Conservation (phyloP, 2,888 invertebrate species). For the Dicycla oo region DNA sequence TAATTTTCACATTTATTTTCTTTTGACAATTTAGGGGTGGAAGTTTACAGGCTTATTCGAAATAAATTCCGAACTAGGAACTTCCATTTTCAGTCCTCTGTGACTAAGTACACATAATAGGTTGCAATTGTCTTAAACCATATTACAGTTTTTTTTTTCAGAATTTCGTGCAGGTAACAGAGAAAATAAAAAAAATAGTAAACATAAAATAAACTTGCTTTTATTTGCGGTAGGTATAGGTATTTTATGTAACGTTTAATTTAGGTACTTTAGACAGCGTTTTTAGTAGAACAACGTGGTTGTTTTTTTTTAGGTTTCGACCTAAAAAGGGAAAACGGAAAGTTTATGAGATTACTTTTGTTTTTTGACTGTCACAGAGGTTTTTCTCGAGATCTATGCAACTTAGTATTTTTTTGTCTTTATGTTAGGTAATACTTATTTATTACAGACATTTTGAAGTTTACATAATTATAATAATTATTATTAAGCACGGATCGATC, state of each 20-base stretch:
- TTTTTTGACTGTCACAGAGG: neutral
- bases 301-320: neutral
- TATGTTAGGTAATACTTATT: neutral
- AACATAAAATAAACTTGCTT: neutral
- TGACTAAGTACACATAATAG: constrained; percentile 9
- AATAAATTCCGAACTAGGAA: constrained; percentile 11
- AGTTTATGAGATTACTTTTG: neutral
- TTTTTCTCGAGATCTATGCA: neutral
- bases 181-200: neutral
- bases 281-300: neutral
- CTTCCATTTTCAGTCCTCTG: neutral
- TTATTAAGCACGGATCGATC: too few species aligned
- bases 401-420: neutral
- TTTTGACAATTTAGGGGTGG: too few species aligned
- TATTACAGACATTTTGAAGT: neutral
- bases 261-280: too few species aligned
- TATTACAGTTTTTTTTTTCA: constrained; percentile 21
- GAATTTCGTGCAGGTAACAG: neutral
- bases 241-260: neutral
- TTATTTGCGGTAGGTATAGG: neutral
- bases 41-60: neutral
- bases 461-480: neutral
- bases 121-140: constrained; percentile 13
- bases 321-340: neutral
- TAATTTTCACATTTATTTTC: neutral